Percentiles rank a stretch among this genome's conserved stretches.
phyloP scores from a whole-genome alignment of 2,888 invertebrate genomes.

The Orgyia antiqua region DNA sequence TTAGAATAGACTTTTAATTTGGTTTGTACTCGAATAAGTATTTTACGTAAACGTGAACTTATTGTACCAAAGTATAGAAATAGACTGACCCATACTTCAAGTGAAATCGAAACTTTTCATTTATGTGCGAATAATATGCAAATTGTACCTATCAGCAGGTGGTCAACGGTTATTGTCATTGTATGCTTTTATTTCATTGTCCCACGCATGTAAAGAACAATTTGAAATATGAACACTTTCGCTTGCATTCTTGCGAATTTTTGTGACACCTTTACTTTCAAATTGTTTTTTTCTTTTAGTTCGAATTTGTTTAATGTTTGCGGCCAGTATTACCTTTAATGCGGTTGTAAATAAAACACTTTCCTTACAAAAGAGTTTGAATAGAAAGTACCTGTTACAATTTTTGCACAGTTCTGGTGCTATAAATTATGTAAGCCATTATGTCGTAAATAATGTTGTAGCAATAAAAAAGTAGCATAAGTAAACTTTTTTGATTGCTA shows the following conservation, averaged over 20 bases:
- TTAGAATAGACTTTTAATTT: too few species aligned
- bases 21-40: too few species aligned
- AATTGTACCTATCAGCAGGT: constrained; percentile 58
- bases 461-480: too few species aligned
- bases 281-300: constrained; percentile 21
- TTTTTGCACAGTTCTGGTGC: constrained; percentile 42
- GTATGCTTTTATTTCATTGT: constrained; percentile 34
- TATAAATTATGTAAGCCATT: constrained; percentile 15
- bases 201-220: constrained; percentile 5
- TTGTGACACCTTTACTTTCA: constrained; percentile 54
- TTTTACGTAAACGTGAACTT: too few species aligned
- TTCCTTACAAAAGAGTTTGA: constrained; percentile 40
- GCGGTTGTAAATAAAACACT: constrained; percentile 66
- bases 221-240: constrained; percentile 52
- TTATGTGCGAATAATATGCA: constrained; percentile 67
- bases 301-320: constrained; percentile 53
- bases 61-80: too few species aligned
- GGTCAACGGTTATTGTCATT: constrained; percentile 46
- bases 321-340: constrained; percentile 41
- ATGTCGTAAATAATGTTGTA: too few species aligned
- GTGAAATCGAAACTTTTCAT: constrained; percentile 49
- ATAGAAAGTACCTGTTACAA: constrained; percentile 61
- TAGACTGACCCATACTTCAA: constrained; percentile 41
- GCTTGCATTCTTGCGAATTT: constrained; percentile 51
- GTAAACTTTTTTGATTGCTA: too few species aligned